Base-by-base conservation (phyloP, 2,888 invertebrate genomes). In the Entomobrya proxima region DNA sequence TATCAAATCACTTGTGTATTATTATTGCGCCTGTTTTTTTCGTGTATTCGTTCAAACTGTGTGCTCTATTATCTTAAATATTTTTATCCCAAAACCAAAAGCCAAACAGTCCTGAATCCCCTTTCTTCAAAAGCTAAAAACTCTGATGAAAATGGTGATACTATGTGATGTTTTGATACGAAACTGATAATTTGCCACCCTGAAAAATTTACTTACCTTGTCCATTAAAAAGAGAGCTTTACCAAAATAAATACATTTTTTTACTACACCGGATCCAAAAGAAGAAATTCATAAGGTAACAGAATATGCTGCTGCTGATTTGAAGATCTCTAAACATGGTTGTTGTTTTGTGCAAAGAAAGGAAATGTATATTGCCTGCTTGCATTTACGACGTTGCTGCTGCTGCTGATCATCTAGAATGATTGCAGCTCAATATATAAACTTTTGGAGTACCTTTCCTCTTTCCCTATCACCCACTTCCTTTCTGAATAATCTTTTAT, bases 111-210 rank as follows among this genome's bases (percentile, higher is more conserved):
- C 32, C 32, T 61, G 55, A 58, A 30, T 61, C 32, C 32, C 32
- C 32, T 61, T 61, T 61, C 32, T 61, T 61, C 61, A 5, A 61
- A 32, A 32, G 32, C 30, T 87, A 85, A n/a, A n/a, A n/a, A n/a
- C n/a, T 83, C 7, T 76, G 76, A 76, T 52, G 55, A 55, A 18
- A 44, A 1, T 32, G 32, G 2, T 61, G 61, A 61, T 61, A 61
- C 21, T 32, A n/a, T n/a, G 58, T 44, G 58, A 79, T 77, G 50
- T 27, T n/a, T n/a, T 82, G 78, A 61, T 61, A 61, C 15, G n/a
- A 32, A 79, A 86, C 80, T 83, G 86, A 87, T 88, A 88, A 88
- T 86, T 86, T 81, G 85, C 86, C 87, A 87, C 88, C 74, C 74
- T 78, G 80, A 87, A n/a, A n/a, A 61, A 79, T 87, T 86, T 88